Conservation (phyloP, 2,113 vertebrate species). For the Antigone vipio region DNA sequence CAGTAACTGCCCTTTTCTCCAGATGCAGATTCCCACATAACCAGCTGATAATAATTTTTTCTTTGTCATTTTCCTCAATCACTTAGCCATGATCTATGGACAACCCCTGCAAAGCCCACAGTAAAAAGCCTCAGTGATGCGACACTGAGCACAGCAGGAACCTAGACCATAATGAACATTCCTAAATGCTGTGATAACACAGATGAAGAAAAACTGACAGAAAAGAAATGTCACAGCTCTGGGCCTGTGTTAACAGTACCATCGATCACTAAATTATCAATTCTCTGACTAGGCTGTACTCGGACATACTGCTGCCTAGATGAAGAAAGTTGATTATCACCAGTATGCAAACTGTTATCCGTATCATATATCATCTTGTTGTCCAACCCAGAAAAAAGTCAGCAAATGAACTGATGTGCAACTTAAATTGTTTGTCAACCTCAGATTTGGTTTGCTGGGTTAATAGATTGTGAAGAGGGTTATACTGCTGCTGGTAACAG, state of each 20-base stretch:
- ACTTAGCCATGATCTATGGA: not conserved
- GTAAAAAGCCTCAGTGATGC: not conserved
- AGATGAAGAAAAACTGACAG: not conserved
- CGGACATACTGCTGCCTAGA: rapidly evolving
- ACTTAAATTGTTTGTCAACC: not conserved
- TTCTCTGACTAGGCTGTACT: not conserved
- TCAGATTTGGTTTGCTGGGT: not conserved
- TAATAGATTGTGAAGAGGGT: not conserved
- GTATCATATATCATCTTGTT: not conserved
- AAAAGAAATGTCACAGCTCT: not conserved
- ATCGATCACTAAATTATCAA: not conserved
- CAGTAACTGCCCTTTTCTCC: not conserved
- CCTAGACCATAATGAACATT: not conserved
- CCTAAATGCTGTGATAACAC: not conserved
- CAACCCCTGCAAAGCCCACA: not conserved
- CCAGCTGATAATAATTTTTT: not conserved
- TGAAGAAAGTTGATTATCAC: not conserved
- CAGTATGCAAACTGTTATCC: not conserved
- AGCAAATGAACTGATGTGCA: not conserved
- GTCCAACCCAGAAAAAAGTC: not conserved
- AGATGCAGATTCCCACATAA: not conserved
- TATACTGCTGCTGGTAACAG: not conserved
- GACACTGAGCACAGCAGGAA: not conserved
- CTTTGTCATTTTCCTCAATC: not conserved
- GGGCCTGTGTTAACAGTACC: not conserved